Conservation (phyloP, 2,113 vertebrate species). For the Nerophis ophidion region DNA sequence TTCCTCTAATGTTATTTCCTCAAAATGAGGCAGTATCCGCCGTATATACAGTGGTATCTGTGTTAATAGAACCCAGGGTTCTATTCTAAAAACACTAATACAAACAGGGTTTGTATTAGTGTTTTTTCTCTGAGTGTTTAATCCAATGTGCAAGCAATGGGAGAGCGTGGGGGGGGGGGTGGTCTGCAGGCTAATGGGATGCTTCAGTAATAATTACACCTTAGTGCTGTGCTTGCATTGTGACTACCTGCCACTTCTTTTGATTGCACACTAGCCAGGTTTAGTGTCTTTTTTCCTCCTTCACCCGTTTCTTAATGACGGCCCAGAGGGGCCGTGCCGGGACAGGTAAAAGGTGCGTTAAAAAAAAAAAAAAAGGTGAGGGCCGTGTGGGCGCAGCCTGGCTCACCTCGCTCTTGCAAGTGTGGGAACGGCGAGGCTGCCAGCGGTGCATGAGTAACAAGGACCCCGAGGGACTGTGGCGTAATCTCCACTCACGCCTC, state of each 20-base stretch:
- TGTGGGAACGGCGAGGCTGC: conserved; percentile 70
- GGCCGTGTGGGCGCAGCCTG: conserved; percentile 61
- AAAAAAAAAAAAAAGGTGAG: conserved; percentile 49
- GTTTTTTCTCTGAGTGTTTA: no score
- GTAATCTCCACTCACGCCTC: conserved; percentile 70
- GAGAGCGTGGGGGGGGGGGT: conserved; percentile 5
- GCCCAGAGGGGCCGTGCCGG: conserved; percentile 58
- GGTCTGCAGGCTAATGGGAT: not conserved
- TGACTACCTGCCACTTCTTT: conserved; percentile 55
- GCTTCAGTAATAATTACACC: conserved; percentile 59
- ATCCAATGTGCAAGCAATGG: conserved; percentile 4
- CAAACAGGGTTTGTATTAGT: no score
- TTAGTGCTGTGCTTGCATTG: conserved; percentile 38
- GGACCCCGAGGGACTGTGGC: conserved; percentile 69
- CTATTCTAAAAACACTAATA: no score
- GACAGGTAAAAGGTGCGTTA: conserved; percentile 62
- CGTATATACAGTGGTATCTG: no score
- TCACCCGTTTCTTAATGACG: conserved; percentile 54
- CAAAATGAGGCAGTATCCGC: no score
- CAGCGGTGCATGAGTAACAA: conserved; percentile 74
- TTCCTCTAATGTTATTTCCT: no score
- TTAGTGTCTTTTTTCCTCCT: conserved; percentile 53
- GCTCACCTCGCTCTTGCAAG: conserved; percentile 64
- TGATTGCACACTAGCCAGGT: conserved; percentile 49
- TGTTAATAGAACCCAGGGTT: no score